Base-by-base conservation (phyloP, 2,888 invertebrate genomes). In the Piscicola geometra region DNA sequence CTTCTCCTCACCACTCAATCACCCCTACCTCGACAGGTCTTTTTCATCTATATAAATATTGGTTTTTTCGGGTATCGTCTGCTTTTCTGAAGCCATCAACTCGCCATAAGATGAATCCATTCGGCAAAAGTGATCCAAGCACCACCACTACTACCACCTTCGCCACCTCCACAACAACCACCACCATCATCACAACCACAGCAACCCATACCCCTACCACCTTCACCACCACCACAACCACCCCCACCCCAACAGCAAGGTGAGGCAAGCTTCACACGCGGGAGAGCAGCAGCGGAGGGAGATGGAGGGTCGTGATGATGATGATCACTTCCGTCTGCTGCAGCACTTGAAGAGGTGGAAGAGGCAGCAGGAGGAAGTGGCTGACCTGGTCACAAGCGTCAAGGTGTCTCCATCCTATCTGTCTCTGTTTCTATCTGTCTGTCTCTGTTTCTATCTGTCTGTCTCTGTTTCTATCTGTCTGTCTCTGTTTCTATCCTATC, bases 21-120 rank as follows among this genome's bases (percentile, higher is more conserved):
- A 56, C 25, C 60, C 92, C 83, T 91, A 91, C 78, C 21, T 41
- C 1, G 41, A n/a, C 12, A 35, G 71, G 41, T 28, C 25, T 18
- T n/a, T 56, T 56, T 9, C 21, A 21, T 15, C n/a, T n/a, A n/a
- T n/a, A n/a, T n/a, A n/a, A n/a, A n/a, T n/a, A n/a, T n/a, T n/a
- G n/a, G n/a, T n/a, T n/a, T n/a, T n/a, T n/a, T n/a, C n/a, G n/a
- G n/a, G n/a, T n/a, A n/a, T n/a, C n/a, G n/a, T n/a, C n/a, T n/a
- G n/a, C n/a, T n/a, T n/a, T n/a, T n/a, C n/a, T n/a, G n/a, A n/a
- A n/a, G n/a, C n/a, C n/a, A n/a, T n/a, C n/a, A n/a, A n/a, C n/a
- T n/a, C n/a, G n/a, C n/a, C n/a, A n/a, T n/a, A n/a, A n/a, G n/a
- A n/a, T n/a, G n/a, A n/a, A n/a, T n/a, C n/a, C n/a, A n/a, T n/a